These are phyloP conservation scores for Pterocles burchelli DNA, from an alignment of 2,113 vertebrate species.

Conservation along the genomic window DNA sequence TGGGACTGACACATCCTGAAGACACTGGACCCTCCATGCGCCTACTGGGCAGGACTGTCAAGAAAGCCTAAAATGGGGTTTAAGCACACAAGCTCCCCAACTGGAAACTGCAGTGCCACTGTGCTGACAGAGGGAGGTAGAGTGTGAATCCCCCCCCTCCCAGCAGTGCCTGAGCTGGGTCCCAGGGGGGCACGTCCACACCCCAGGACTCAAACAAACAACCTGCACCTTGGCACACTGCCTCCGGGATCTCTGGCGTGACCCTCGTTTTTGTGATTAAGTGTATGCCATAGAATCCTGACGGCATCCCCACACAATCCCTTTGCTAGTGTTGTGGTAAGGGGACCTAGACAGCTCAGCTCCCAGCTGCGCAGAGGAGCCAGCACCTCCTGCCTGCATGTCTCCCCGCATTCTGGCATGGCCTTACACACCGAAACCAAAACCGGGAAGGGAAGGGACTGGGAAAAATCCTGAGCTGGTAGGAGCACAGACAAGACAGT, in stretches of 20 bases:
- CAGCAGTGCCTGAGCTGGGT: neutral
- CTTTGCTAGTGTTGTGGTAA: rapidly evolving
- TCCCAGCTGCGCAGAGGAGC: rapidly evolving
- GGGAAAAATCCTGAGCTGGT: neutral
- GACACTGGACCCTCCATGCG: neutral
- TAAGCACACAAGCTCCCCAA: neutral
- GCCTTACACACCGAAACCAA: neutral
- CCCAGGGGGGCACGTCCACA: neutral
- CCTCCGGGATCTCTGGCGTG: neutral
- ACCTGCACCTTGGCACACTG: rapidly evolving
- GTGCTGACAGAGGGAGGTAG: neutral
- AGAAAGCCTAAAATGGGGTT: neutral
- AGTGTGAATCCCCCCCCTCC: neutral
- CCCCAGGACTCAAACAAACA: rapidly evolving
- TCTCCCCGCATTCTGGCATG: neutral
- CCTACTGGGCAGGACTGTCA: neutral
- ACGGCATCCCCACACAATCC: neutral
- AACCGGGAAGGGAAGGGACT: neutral
- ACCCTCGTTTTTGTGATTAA: neutral
- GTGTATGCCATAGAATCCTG: neutral
- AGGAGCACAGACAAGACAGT: neutral
- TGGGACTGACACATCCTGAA: neutral
- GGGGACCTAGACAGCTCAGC: neutral
- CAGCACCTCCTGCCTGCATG: neutral
- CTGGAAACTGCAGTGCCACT: neutral